These are phyloP conservation scores for Pemphigus obesinymphae DNA, from an alignment of 1,140 invertebrate genomes.

Conservation along the genomic window DNA sequence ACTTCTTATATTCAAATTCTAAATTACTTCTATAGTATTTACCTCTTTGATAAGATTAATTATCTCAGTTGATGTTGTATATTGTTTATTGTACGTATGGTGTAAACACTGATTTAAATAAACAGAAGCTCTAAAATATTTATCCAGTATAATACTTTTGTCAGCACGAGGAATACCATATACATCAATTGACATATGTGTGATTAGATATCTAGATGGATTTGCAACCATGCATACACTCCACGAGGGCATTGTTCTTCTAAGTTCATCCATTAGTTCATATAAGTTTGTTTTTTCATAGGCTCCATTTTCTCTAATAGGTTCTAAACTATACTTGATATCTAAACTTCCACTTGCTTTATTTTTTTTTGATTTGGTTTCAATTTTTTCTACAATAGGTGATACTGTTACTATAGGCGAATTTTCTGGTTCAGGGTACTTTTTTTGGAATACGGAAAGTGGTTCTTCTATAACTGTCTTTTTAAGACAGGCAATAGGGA, in stretches of 20 bases:
- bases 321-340: neutral
- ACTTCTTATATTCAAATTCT: too few species aligned
- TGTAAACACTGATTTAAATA: constrained; percentile 24
- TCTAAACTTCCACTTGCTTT: neutral
- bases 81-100: neutral
- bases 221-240: constrained; percentile 2
- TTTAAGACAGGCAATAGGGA: neutral
- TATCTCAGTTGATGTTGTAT: constrained; percentile 5
- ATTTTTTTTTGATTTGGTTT: neutral
- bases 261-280: constrained; percentile 18
- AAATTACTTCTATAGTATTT: neutral
- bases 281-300: constrained; percentile 28
- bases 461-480: neutral
- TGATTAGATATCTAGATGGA: neutral
- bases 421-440: neutral
- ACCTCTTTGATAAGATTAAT: constrained; percentile 10
- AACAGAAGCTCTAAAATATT: constrained; percentile 14
- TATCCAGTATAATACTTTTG: constrained; percentile 12
- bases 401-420: neutral
- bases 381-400: neutral
- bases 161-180: neutral
- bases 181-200: neutral
- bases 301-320: neutral
- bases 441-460: neutral
- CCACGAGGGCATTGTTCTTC: constrained; percentile 32